phyloP scores from a whole-genome alignment of 2,113 vertebrate species.

The Saguinus imperator region DNA sequence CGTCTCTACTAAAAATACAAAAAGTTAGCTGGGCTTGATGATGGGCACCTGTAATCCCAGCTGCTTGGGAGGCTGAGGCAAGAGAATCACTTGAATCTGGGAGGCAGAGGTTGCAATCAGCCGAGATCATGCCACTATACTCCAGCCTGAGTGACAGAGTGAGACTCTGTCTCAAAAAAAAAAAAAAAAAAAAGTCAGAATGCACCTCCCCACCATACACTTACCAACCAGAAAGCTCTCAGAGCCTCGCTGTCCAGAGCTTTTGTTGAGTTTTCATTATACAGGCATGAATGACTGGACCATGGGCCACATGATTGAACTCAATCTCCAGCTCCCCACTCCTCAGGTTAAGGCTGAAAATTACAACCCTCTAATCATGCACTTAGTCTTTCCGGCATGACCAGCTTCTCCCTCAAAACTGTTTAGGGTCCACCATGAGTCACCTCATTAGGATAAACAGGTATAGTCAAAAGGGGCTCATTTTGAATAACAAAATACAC shows the following conservation, averaged over 20 bases:
- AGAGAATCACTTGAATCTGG: too few relatives aligned
- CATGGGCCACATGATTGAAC: neutral
- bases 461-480: neutral
- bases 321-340: neutral
- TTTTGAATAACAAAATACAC: neutral
- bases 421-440: neutral
- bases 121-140: too few relatives aligned
- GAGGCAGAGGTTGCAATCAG: too few relatives aligned
- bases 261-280: neutral
- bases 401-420: neutral
- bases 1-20: too few relatives aligned
- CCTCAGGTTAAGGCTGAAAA: neutral
- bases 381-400: neutral
- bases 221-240: neutral
- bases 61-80: too few relatives aligned
- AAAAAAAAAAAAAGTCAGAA: too few relatives aligned
- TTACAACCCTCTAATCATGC: neutral
- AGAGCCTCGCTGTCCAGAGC: neutral
- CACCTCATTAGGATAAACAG: neutral
- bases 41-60: too few relatives aligned
- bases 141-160: too few relatives aligned
- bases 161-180: too few relatives aligned
- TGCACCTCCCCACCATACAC: fast-evolving
- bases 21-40: too few relatives aligned
- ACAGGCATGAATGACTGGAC: fast-evolving